Conservation (phyloP, 1,140 invertebrate species). For the Drosophila ananassae region DNA sequence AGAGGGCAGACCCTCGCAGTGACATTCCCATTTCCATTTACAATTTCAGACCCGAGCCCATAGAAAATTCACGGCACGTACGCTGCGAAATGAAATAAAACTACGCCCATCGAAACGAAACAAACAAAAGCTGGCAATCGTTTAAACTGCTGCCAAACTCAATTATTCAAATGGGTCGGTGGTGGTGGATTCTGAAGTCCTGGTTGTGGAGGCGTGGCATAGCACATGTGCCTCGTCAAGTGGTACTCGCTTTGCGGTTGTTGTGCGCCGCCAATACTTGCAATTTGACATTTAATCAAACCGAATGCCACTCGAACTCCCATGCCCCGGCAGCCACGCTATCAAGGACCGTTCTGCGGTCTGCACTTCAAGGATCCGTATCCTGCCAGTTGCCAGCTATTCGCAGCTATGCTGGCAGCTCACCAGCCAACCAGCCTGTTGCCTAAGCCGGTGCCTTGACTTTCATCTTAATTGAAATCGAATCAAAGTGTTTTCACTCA, state of each 20-base stretch:
- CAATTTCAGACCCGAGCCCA: conserved; percentile 19
- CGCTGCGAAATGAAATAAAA: conserved; percentile 72
- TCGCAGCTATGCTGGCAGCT: background rate
- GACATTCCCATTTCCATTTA: conserved; percentile 32
- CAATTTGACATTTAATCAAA: conserved; percentile 79
- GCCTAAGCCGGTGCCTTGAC: conserved; percentile 7
- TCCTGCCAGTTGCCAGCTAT: conserved; percentile 20
- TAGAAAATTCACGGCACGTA: conserved; percentile 56
- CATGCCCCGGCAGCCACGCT: conserved; percentile 26
- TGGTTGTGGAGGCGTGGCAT: background rate
- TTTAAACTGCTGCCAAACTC: conserved; percentile 69
- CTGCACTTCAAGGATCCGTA: conserved; percentile 1
- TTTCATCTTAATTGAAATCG: conserved; percentile 82
- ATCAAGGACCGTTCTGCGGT: conserved; percentile 56
- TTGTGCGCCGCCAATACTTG: conserved; percentile 46
- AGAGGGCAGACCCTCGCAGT: background rate
- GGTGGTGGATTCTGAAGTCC: background rate
- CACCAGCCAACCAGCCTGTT: conserved; percentile 1
- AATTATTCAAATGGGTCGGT: conserved; percentile 68
- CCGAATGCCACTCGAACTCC: conserved; percentile 32
- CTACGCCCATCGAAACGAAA: conserved; percentile 56
- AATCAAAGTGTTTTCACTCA: conserved; percentile 79
- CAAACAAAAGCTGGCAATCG: conserved; percentile 67
- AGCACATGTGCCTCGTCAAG: conserved; percentile 47
- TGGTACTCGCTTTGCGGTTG: conserved; percentile 57